A percentile compares a stretch with the other conserved stretches of the same genome.
phyloP scores from a whole-genome alignment of 2,888 invertebrate genomes.

The Sarcophaga rosellei region DNA sequence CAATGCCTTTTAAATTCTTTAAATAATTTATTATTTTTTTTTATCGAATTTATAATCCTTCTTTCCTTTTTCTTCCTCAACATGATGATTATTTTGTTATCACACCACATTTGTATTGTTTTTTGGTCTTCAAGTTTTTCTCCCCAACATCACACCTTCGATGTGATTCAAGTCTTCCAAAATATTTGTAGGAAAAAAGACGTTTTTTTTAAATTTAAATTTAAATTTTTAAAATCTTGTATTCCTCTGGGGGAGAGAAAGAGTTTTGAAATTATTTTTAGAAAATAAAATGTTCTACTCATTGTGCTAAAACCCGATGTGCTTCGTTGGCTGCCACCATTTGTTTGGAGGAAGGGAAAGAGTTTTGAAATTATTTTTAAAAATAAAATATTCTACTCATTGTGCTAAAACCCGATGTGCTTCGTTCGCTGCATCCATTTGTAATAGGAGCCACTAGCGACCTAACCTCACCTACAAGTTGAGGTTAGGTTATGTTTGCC shows the following conservation, averaged over 20 bases:
- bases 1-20: slow-evolving; percentile 22
- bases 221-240: neutral
- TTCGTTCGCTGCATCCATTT: neutral
- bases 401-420: no score
- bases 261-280: neutral
- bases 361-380: neutral
- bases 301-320: no score
- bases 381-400: neutral
- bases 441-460: neutral
- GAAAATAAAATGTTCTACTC: neutral
- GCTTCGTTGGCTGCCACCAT: no score
- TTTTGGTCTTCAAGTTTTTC: neutral
- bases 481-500: no score
- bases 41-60: neutral
- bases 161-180: neutral
- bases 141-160: neutral
- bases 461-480: no score
- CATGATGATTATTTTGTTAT: neutral
- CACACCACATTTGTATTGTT: neutral
- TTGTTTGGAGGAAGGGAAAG: neutral
- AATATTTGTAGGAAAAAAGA: neutral
- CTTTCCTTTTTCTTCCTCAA: neutral
- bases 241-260: neutral
- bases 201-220: no score
- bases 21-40: slow-evolving; percentile 42